phyloP scores from a whole-genome alignment of 2,888 invertebrate species.

The Athrips mouffetella region DNA sequence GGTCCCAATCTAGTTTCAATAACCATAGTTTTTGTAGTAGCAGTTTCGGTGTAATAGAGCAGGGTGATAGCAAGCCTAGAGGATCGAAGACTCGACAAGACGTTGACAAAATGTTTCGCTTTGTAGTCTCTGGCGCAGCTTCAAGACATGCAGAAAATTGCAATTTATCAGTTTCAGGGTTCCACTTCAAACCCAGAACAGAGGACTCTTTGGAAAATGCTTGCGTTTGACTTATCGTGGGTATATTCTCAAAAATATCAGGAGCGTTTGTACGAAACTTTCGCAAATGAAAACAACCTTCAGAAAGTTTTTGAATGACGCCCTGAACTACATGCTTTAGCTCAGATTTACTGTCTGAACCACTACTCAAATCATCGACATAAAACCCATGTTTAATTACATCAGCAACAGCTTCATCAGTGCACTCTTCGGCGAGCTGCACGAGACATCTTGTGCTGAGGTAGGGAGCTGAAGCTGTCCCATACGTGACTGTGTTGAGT shows the following conservation, averaged over 20 bases:
- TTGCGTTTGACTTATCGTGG: background rate
- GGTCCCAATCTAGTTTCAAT: conserved; percentile 19
- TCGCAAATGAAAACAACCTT: conserved; percentile 24
- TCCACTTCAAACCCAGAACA: conserved; percentile 22
- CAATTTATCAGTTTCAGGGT: conserved; percentile 21
- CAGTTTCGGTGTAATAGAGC: conserved; percentile 21
- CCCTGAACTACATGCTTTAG: conserved; percentile 13
- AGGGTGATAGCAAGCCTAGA: conserved; percentile 23
- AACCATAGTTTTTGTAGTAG: conserved; percentile 21
- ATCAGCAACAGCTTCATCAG: conserved; percentile 15
- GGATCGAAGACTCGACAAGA: conserved; percentile 28
- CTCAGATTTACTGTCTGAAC: conserved; percentile 10
- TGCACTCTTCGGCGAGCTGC: conserved; percentile 23
- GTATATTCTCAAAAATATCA: conserved; percentile 11
- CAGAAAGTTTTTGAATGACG: conserved; percentile 12
- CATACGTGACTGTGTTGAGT: conserved; percentile 34
- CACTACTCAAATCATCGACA: conserved; percentile 26
- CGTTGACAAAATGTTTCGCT: conserved; percentile 22
- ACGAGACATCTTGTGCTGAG: conserved; percentile 23
- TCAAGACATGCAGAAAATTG: conserved; percentile 17
- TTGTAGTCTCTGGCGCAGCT: background rate
- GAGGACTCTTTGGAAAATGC: background rate
- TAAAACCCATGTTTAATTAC: conserved; percentile 22
- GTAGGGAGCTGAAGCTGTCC: conserved; percentile 24
- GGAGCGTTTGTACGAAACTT: conserved; percentile 26